phyloP scores from a whole-genome alignment of 2,113 vertebrate genomes.

The Upupa epops region DNA sequence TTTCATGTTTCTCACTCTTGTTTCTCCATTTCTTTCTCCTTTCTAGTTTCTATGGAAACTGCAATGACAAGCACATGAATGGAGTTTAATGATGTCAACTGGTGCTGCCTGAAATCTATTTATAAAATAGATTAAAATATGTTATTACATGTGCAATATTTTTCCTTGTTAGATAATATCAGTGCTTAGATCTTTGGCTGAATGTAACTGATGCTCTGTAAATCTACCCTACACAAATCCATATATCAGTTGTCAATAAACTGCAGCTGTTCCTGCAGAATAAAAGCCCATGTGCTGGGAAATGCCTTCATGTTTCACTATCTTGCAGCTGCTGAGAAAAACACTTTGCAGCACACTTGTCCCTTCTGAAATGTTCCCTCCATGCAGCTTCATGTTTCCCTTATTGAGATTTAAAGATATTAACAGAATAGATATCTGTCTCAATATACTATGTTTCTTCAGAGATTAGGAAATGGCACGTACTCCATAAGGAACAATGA shows the following conservation, averaged over 20 bases:
- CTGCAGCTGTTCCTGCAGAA: not conserved
- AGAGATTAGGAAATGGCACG: not conserved
- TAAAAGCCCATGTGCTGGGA: not conserved
- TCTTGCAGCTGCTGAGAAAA: not conserved
- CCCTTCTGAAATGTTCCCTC: not conserved
- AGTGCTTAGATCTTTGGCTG: not conserved
- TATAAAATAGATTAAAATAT: not conserved
- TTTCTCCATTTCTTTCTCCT: slow-evolving; percentile 5
- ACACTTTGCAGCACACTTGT: not conserved
- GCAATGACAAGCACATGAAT: slow-evolving; percentile 2
- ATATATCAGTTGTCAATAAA: not conserved
- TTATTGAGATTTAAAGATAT: not conserved
- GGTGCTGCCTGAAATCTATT: not conserved
- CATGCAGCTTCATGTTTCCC: not conserved
- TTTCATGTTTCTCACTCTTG: not conserved
- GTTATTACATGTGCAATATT: not conserved
- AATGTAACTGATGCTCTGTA: not conserved
- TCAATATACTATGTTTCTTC: not conserved
- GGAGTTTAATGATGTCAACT: not conserved
- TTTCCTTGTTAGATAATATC: not conserved
- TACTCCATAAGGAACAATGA: not conserved
- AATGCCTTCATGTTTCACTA: not conserved
- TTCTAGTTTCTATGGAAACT: slow-evolving; percentile 60
- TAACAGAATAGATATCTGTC: not conserved
- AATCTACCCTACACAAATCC: not conserved